phyloP scores from a whole-genome alignment of 2,797 vertebrate genomes.

The Acanthornis magna region DNA sequence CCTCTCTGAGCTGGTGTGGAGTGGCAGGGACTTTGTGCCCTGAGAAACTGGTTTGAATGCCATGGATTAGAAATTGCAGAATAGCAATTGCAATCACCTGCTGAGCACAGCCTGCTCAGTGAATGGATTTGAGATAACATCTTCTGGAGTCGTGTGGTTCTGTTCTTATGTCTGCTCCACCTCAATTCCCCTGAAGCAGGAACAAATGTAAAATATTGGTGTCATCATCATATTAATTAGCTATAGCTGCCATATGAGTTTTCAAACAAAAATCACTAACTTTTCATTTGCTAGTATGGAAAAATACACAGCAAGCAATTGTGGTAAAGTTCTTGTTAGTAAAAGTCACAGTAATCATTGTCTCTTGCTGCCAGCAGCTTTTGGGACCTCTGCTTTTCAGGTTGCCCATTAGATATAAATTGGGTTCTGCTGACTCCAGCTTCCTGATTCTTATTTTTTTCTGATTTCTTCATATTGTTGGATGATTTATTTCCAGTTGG shows the following conservation, averaged over 20 bases:
- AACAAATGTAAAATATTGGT: neutral
- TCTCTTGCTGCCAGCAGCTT: neutral
- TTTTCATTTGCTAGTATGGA: neutral
- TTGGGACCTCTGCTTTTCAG: neutral
- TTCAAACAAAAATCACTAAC: fast-evolving
- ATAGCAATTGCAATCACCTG: neutral
- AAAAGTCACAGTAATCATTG: neutral
- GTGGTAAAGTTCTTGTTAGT: neutral
- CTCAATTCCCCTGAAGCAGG: neutral
- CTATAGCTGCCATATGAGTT: neutral
- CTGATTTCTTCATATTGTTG: slow-evolving; percentile 22
- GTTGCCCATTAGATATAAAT: neutral
- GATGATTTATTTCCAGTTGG: slow-evolving; percentile 30
- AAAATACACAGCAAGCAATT: neutral
- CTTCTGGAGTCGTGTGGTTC: neutral
- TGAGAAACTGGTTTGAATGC: neutral
- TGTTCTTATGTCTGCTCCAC: fast-evolving
- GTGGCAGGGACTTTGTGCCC: neutral
- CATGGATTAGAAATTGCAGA: neutral
- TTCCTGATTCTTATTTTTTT: neutral
- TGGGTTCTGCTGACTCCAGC: neutral
- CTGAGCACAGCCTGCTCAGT: neutral
- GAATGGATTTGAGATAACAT: neutral
- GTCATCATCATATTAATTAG: neutral
- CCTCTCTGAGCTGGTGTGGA: neutral